phyloP scores from a whole-genome alignment of 2,797 vertebrate species.

The Pyrocephalus nanus region DNA sequence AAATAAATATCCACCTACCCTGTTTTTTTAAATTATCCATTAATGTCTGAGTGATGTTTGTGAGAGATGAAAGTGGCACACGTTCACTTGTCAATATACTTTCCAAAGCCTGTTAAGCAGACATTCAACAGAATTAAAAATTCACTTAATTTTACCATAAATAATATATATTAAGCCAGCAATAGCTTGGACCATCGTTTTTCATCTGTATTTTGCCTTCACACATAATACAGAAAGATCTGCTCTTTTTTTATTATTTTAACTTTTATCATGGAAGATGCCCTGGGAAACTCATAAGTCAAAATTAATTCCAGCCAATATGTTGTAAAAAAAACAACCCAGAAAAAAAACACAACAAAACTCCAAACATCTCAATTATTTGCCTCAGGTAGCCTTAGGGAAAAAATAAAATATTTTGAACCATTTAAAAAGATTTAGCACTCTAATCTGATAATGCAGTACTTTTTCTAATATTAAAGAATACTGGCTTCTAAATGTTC shows the following conservation, averaged over 20 bases:
- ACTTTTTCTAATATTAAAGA: not conserved
- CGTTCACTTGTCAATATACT: conserved; percentile 86
- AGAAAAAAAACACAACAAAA: not conserved
- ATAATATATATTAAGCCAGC: not conserved
- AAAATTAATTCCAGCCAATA: not conserved
- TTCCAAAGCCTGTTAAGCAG: conserved; percentile 87
- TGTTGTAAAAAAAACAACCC: not conserved
- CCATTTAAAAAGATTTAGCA: not conserved
- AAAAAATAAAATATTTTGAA: not conserved
- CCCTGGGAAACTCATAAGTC: not conserved
- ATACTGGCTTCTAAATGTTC: not conserved
- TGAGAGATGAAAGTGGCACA: conserved; percentile 86
- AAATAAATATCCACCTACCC: conserved; percentile 77
- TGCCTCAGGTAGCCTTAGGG: not conserved
- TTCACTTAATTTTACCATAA: not conserved
- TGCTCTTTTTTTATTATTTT: not conserved
- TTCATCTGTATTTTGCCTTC: not conserved
- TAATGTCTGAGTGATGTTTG: conserved; percentile 82
- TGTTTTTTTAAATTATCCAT: conserved; percentile 85
- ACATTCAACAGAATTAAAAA: conserved; percentile 22
- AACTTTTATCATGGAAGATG: not conserved
- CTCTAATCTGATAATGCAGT: not conserved
- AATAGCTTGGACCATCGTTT: not conserved
- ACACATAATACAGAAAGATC: not conserved
- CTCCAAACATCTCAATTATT: not conserved